Conservation (phyloP, 2,797 vertebrate species). For the Pseudochirops corinnae region DNA sequence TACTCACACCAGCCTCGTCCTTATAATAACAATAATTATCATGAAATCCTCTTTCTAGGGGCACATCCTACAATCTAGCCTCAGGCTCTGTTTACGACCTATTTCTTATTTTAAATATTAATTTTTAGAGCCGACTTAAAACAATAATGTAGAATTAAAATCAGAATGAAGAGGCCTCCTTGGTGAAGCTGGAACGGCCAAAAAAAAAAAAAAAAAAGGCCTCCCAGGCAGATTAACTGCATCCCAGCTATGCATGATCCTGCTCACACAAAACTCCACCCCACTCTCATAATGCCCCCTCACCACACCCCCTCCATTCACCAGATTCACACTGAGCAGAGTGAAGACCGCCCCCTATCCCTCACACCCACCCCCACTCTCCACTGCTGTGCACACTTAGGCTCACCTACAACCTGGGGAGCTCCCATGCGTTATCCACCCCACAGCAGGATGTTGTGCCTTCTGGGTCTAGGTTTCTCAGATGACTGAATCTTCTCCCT, state of each 20-base stretch:
- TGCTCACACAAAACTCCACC: not conserved
- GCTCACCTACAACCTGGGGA: not conserved
- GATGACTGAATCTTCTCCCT: not conserved
- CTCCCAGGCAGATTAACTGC: not conserved
- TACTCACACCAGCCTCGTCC: not conserved
- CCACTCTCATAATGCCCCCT: too few relatives aligned
- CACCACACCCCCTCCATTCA: not conserved
- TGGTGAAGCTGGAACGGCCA: slow-evolving; percentile 41
- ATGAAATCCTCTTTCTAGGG: slow-evolving; percentile 68
- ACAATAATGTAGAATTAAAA: slow-evolving; percentile 63
- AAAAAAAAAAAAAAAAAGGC: not conserved
- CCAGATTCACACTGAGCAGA: not conserved
- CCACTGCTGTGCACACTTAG: not conserved
- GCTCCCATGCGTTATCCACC: not conserved
- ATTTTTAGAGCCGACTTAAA: slow-evolving; percentile 75
- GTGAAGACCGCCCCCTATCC: not conserved
- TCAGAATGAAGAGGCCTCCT: slow-evolving; percentile 32
- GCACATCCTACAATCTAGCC: slow-evolving; percentile 66
- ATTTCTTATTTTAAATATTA: slow-evolving; percentile 70
- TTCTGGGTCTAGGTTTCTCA: not conserved
- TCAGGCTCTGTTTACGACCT: slow-evolving; percentile 40
- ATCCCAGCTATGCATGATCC: not conserved
- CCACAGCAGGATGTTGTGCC: not conserved
- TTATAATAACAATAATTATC: slow-evolving; percentile 55
- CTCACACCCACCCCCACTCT: not conserved